These are phyloP conservation scores for Syngnathus floridae DNA, from an alignment of 2,113 vertebrate genomes.

Conservation along the genomic window DNA sequence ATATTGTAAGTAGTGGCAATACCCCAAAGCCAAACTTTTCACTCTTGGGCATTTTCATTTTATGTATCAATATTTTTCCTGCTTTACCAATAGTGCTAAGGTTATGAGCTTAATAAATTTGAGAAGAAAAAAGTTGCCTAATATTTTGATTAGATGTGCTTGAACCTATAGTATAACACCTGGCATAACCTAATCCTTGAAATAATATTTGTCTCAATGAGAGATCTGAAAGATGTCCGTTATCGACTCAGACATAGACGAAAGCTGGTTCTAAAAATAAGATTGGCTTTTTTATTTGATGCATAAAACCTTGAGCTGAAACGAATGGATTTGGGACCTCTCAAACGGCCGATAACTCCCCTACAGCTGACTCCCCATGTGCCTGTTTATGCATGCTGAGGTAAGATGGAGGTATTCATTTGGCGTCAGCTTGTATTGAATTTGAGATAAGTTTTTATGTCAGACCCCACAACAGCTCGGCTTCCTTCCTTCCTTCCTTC, in stretches of 20 bases:
- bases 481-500: conserved; percentile 56
- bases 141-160: conserved; percentile 15
- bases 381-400: conserved; percentile 90
- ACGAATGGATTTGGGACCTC: conserved; percentile 67
- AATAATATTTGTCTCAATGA: conserved; percentile 51
- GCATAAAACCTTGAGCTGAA: conserved; percentile 70
- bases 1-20: conserved; percentile 6
- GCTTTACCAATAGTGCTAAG: background rate
- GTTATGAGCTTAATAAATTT: background rate
- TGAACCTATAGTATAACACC: conserved; percentile 2
- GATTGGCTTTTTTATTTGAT: conserved; percentile 69
- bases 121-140: background rate
- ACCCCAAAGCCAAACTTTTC: conserved; percentile 5
- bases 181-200: conserved; percentile 19
- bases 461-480: conserved; percentile 77
- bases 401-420: conserved; percentile 89
- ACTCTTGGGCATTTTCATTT: conserved; percentile 10
- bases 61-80: background rate
- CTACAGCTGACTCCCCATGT: conserved; percentile 52
- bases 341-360: conserved; percentile 55
- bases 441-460: conserved; percentile 93
- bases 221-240: conserved; percentile 57
- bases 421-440: conserved; percentile 89
- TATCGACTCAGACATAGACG: conserved; percentile 57
- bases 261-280: conserved; percentile 65